These are phyloP conservation scores for Platichthys stellatus DNA, from an alignment of 2,113 vertebrate genomes.

Conservation along the genomic window DNA sequence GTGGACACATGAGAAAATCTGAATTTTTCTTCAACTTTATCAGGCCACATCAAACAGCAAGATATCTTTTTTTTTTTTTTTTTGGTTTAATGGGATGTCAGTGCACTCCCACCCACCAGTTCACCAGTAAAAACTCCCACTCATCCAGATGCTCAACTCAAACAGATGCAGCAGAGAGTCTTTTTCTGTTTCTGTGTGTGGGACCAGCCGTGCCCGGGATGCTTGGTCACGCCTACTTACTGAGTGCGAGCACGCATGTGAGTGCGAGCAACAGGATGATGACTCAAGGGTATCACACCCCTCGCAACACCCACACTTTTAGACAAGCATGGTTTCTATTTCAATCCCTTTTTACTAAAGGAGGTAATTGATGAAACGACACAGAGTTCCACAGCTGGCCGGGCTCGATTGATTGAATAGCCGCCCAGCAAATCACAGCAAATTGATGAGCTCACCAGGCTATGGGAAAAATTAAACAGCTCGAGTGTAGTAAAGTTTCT, in stretches of 20 bases:
- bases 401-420: no score
- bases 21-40: no score
- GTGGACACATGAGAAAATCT: no score
- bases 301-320: background rate
- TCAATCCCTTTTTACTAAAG: background rate
- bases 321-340: background rate
- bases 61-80: background rate
- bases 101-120: background rate
- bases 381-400: background rate
- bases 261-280: background rate
- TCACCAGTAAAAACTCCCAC: conserved; percentile 9
- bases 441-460: no score
- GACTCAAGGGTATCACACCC: background rate
- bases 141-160: conserved; percentile 18
- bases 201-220: background rate
- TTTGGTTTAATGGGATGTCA: background rate
- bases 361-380: background rate
- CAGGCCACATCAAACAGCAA: background rate
- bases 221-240: background rate
- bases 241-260: background rate
- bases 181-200: background rate
- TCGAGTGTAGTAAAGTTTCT: no score
- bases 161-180: background rate
- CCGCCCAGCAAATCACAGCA: no score
- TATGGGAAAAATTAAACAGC: background rate